These are phyloP conservation scores for Tholera decimalis DNA, from an alignment of 2,888 invertebrate genomes.

Conservation along the genomic window DNA sequence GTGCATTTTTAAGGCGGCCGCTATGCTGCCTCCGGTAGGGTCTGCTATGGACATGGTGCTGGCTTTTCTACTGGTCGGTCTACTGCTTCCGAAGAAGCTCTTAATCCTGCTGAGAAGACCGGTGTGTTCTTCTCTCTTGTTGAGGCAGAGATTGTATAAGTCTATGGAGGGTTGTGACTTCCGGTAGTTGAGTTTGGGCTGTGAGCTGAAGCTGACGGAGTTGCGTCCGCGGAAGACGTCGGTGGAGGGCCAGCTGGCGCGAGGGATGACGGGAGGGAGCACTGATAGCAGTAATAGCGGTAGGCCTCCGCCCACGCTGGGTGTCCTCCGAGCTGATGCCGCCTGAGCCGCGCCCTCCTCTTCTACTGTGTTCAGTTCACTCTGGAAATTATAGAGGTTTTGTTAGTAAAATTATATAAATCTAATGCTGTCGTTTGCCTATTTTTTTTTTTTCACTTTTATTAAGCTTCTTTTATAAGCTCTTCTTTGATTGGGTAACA, in stretches of 20 bases:
- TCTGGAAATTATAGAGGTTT: constrained; percentile 70
- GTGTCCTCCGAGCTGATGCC: constrained; percentile 86
- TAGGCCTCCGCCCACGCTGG: constrained; percentile 93
- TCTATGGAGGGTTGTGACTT: constrained; percentile 92
- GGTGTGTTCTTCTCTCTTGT: constrained; percentile 90
- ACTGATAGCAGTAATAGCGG: constrained; percentile 94
- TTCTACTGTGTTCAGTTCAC: constrained; percentile 86
- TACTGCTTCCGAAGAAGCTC: constrained; percentile 92
- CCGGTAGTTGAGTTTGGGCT: constrained; percentile 92
- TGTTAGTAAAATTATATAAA: not conserved
- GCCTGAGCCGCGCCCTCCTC: constrained; percentile 78
- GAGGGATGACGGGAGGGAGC: constrained; percentile 94
- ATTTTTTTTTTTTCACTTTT: not conserved
- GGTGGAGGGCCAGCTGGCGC: constrained; percentile 95
- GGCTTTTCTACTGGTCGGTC: constrained; percentile 93
- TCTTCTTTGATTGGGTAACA: too few relatives aligned
- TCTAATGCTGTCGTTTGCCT: not conserved
- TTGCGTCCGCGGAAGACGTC: constrained; percentile 92
- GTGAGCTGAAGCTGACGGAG: constrained; percentile 93
- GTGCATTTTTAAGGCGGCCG: constrained; percentile 93
- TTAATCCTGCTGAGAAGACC: constrained; percentile 90
- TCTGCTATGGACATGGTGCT: constrained; percentile 92
- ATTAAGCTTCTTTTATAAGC: too few relatives aligned
- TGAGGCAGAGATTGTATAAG: constrained; percentile 91
- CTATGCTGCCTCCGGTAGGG: constrained; percentile 92